Evolutionary conservation across 2,113 vertebrate species (phyloP), one percentile per base, ranked within the genome.

Genomic region (Pardalotus punctatus): DNA sequence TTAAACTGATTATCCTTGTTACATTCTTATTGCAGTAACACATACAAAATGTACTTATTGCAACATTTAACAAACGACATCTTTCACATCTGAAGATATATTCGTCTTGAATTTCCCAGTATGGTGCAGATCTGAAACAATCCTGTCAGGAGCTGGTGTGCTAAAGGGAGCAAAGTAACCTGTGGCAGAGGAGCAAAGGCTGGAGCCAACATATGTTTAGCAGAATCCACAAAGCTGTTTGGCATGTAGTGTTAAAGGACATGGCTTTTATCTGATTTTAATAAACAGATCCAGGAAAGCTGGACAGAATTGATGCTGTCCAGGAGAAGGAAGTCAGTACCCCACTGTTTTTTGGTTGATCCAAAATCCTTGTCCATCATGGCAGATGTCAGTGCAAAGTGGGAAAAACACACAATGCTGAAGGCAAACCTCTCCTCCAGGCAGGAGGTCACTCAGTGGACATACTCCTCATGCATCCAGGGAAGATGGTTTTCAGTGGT

Each of bases 381-480:
- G 43, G 33, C 35, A 45, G 16, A 61, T 27, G 18, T 36, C 2
- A 2, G 22, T 29, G 14, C 8, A 79, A 93, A 85, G 24, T 0
- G 2, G 10, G 14, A 9, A 18, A 85, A 92, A 24, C 11, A 56
- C 23, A 13, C 0, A 5, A 22, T 5, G 14, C 29, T 58, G 76
- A 82, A 86, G 14, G 8, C 31, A 88, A 73, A 53, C 8, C 3
- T 42, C 67, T 74, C 35, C 35, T 70, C 19, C 0, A 3, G 61
- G 7, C 3, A 9, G 50, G 5, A 67, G 5, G 6, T 71, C 14
- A 27, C 8, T 21, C 1, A 1, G 2, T 45, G 23, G 35, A 57
- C 16, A 22, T 66, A 33, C 2, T 35, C 27, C 18, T 76, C 14
- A 20, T 31, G 16, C 24, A 23, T 16, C 9, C 6, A 31, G 15